Evolutionary conservation across 2,797 vertebrate species (phyloP).

Genomic region (Carcharodon carcharias): DNA sequence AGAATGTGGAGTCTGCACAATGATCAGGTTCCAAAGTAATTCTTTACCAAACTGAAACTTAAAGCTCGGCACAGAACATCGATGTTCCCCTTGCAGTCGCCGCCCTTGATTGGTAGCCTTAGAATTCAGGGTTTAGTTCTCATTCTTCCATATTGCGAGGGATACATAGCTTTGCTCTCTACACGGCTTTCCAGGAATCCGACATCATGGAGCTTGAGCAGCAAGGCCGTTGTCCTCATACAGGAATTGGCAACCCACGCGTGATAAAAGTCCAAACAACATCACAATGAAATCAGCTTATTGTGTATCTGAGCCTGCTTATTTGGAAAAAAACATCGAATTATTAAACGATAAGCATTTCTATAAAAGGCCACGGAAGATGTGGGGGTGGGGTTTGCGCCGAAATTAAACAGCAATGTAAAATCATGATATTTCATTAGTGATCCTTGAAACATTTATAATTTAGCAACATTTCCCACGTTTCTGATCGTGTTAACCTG

Average conservation of each 20-base stretch:
- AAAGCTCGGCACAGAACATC: not conserved
- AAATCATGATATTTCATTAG: not conserved
- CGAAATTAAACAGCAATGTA: not conserved
- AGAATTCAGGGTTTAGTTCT: not conserved
- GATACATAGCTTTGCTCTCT: not conserved
- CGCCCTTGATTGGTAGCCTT: not conserved
- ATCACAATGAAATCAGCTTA: not conserved
- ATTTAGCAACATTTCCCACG: too few species aligned
- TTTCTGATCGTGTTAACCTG: not conserved
- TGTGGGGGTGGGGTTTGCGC: not conserved
- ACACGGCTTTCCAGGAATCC: not conserved
- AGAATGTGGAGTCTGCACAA: not conserved
- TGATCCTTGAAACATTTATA: not conserved
- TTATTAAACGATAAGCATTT: not conserved
- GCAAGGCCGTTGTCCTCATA: not conserved
- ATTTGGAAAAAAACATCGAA: not conserved
- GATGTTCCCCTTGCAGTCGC: not conserved
- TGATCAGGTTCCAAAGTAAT: not conserved
- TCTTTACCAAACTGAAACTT: not conserved
- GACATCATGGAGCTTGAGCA: not conserved
- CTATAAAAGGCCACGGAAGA: not conserved
- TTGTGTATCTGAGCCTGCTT: too few species aligned
- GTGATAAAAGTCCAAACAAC: not conserved
- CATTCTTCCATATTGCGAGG: not conserved
- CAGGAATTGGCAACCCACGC: not conserved